Evolutionary conservation across 2,888 invertebrate species (phyloP), one percentile per base, ranked within the genome.

Genomic region (Octonoba sinensis): DNA sequence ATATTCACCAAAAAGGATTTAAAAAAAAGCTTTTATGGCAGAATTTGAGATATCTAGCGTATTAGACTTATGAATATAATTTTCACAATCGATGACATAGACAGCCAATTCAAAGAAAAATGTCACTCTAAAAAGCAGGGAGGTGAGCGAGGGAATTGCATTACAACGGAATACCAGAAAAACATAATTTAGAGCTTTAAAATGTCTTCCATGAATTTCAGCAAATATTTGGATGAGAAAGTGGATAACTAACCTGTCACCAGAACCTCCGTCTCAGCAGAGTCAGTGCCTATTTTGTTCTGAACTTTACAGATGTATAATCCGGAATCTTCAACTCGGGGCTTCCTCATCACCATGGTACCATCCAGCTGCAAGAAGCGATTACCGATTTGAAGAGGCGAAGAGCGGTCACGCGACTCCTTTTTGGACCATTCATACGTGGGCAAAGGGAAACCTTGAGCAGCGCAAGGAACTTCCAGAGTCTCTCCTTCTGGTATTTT

Each of bases 401-500:
- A 24, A 20, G 54, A 27, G 13, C 76, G 46, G 47, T 76, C 74
- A n/a, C 57, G 60, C 36, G 49, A 49, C 15, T 76, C 65, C 16
- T 86, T 84, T 65, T 85, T 86, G 51, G 83, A 86, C 89, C 89
- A 89, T 22, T 85, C 85, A 85, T 89, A 89, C 4, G 84, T 85
- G 4, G 89, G 89, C 0, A 87, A 84, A 1, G 89, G 89, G 84
- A 86, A 87, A 2, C 87, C 89, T 74, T 87, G 88, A 54, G 89
- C 88, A 1, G 88, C 88, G 84, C 89, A 89, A 0, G 88, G 87
- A 12, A 89, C 86, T 82, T 89, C 88, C 1, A 87, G 86, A 1
- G 85, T 86, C n/a, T 86, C 85, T 1, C 88, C 87, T 27, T 84
- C 75, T 2, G 75, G 54, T 1, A 76, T 83, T 18, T 59, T 65